These are phyloP conservation scores for Cyprinodon tularosa DNA, from an alignment of 2,113 vertebrate species.

Conservation along the genomic window DNA sequence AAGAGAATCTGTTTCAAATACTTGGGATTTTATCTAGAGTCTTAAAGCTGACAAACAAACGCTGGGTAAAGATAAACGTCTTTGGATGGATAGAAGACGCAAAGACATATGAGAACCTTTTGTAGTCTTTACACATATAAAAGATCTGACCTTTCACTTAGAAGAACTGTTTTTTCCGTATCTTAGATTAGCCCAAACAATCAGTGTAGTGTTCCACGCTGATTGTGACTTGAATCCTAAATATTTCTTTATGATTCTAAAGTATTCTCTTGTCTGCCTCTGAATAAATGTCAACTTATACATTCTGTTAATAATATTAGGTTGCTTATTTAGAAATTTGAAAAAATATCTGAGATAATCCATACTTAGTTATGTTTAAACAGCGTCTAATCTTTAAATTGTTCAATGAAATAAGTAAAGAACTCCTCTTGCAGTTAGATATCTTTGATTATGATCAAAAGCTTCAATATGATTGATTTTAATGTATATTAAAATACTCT, in stretches of 20 bases:
- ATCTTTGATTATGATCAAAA: neutral
- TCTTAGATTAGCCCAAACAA: neutral
- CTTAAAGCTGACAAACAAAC: conserved; percentile 40
- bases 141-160: neutral
- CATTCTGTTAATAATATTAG: too few relatives aligned
- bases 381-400: too few relatives aligned
- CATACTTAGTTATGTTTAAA: too few relatives aligned
- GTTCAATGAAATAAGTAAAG: neutral
- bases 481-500: neutral
- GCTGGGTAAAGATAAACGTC: conserved; percentile 17
- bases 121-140: neutral
- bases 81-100: conserved; percentile 21
- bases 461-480: neutral
- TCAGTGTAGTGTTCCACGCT: neutral
- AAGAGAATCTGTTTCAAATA: neutral
- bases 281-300: too few relatives aligned
- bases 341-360: too few relatives aligned
- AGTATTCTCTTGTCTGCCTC: too few relatives aligned
- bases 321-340: too few relatives aligned
- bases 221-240: neutral
- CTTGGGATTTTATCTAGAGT: conserved; percentile 24
- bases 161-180: neutral
- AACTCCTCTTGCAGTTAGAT: neutral
- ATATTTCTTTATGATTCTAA: too few relatives aligned
- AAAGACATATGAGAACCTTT: conserved; percentile 6